These are phyloP conservation scores for Melospiza melodia DNA, from an alignment of 2,113 vertebrate species.

Conservation along the genomic window DNA sequence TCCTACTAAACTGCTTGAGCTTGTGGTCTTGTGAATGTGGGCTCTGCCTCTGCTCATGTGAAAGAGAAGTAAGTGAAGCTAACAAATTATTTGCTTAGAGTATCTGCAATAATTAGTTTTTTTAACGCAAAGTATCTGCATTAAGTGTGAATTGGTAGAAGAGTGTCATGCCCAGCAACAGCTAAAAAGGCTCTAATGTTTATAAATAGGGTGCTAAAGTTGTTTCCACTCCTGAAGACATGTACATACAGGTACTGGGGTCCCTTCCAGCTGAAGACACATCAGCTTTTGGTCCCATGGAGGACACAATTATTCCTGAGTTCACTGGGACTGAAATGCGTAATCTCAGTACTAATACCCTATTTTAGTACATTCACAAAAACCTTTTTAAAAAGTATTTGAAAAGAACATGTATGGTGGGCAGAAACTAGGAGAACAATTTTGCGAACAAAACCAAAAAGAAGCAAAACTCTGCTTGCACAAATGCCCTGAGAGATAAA, in stretches of 20 bases:
- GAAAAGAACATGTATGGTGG: neutral
- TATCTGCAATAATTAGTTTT: neutral
- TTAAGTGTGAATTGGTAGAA: neutral
- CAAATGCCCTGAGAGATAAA: neutral
- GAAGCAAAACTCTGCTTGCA: neutral
- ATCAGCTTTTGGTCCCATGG: neutral
- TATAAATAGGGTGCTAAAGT: neutral
- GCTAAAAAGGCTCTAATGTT: neutral
- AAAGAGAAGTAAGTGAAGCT: neutral
- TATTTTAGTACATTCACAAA: neutral
- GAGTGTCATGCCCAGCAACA: neutral
- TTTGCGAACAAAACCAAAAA: neutral
- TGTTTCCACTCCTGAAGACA: neutral
- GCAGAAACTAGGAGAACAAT: neutral
- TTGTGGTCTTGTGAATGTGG: neutral
- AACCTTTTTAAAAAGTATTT: neutral
- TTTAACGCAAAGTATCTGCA: neutral
- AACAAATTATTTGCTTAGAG: neutral
- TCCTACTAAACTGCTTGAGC: neutral
- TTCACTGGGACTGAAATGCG: neutral
- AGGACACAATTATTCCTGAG: neutral
- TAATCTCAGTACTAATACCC: neutral
- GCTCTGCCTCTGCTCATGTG: neutral
- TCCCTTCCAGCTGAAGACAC: neutral
- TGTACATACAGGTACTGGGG: fast-evolving